Conservation (phyloP, 2,888 invertebrate species). For the Eilema depressum region DNA sequence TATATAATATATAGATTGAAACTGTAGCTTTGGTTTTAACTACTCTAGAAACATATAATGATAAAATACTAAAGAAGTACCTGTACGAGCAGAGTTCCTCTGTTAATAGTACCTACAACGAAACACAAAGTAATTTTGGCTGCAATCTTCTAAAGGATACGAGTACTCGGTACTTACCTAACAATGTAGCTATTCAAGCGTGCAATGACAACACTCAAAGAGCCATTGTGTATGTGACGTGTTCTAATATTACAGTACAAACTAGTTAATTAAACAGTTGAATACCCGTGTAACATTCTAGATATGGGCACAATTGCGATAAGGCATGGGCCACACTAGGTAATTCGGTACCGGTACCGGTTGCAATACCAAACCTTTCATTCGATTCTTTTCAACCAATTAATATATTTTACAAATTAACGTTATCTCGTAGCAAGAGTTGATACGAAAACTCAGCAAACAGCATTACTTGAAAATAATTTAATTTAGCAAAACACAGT, state of each 20-base stretch:
- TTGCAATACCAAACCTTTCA: not conserved
- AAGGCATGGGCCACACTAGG: not conserved
- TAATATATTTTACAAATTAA: too few species aligned
- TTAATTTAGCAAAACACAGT: too few species aligned
- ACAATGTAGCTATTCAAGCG: not conserved
- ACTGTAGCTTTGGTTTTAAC: not conserved
- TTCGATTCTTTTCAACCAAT: not conserved
- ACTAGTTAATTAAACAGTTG: constrained; percentile 18
- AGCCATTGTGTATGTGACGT: constrained; percentile 23
- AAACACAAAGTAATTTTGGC: not conserved
- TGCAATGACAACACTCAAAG: constrained; percentile 10
- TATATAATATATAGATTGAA: too few species aligned
- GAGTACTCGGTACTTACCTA: not conserved
- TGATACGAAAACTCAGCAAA: too few species aligned
- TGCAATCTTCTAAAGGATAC: not conserved
- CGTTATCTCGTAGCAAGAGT: too few species aligned
- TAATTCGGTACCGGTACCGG: not conserved
- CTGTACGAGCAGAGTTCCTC: not conserved
- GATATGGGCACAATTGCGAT: not conserved
- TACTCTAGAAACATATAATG: not conserved
- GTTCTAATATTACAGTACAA: constrained; percentile 13
- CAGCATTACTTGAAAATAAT: too few species aligned
- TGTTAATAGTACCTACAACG: too few species aligned
- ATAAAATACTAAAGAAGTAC: not conserved
- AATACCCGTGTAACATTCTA: not conserved